A percentile compares a stretch with the other conserved stretches of the same genome.
Evolutionary conservation across 2,797 vertebrate genomes (phyloP).

Genomic region (Prunella strophiata): DNA sequence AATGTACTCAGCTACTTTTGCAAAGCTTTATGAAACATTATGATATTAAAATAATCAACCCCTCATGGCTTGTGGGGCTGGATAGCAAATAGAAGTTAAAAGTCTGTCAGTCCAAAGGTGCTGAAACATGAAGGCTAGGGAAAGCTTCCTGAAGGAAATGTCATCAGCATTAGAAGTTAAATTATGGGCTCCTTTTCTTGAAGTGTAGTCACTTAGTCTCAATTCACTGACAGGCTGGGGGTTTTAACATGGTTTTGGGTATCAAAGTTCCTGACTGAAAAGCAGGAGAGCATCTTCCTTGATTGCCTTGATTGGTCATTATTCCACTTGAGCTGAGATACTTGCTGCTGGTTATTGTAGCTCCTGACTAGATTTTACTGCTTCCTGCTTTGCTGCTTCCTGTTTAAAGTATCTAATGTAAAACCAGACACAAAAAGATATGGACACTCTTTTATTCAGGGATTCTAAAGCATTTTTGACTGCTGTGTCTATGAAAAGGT

Average conservation of each 20-base stretch:
- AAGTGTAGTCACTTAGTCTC: slow-evolving; percentile 42
- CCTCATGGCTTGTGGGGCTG: not conserved
- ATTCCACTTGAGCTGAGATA: slow-evolving; percentile 22
- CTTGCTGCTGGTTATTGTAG: slow-evolving; percentile 3
- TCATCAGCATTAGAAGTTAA: slow-evolving; percentile 44
- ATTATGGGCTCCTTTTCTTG: slow-evolving; percentile 53
- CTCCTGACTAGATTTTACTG: slow-evolving; percentile 33
- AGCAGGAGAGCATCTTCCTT: not conserved
- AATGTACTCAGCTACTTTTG: not conserved
- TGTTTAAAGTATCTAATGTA: not conserved
- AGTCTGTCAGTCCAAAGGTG: not conserved
- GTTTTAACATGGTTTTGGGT: slow-evolving; percentile 43
- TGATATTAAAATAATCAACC: not conserved
- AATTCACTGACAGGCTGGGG: slow-evolving; percentile 30
- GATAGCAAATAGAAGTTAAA: not conserved
- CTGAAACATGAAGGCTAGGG: slow-evolving; percentile 31
- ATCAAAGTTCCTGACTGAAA: slow-evolving; percentile 21
- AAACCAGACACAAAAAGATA: not conserved
- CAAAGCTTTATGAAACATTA: not conserved
- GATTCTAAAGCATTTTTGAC: slow-evolving; percentile 23
- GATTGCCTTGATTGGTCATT: slow-evolving; percentile 52
- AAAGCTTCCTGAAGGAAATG: slow-evolving; percentile 2
- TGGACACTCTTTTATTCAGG: slow-evolving; percentile 2
- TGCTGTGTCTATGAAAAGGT: not conserved
- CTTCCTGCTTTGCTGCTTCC: not conserved